Evolutionary conservation across 2,888 invertebrate species (phyloP).

Genomic region (Brachyopa scutellaris): DNA sequence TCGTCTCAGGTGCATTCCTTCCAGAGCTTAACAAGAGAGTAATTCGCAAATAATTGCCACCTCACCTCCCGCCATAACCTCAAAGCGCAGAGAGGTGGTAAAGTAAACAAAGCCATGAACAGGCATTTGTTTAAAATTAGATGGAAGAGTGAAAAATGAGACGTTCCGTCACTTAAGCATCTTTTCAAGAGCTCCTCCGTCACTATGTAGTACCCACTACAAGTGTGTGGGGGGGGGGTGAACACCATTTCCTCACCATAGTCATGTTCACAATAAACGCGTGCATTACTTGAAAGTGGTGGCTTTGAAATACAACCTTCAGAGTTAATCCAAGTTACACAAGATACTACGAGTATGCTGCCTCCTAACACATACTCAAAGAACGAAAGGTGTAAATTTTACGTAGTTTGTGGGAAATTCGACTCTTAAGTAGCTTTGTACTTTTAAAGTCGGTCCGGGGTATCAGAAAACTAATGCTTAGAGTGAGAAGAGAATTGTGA

Average conservation of each 20-base stretch:
- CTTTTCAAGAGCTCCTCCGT: constrained; percentile 42
- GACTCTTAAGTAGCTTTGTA: too few relatives aligned
- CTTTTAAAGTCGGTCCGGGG: too few relatives aligned
- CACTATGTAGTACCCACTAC: too few relatives aligned
- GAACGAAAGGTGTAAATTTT: constrained; percentile 39
- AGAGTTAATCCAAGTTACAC: constrained; percentile 63
- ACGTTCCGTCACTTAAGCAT: constrained; percentile 68
- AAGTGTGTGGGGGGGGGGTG: neutral
- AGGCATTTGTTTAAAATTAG: constrained; percentile 46
- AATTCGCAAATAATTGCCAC: constrained; percentile 45
- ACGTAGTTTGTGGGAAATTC: constrained; percentile 9
- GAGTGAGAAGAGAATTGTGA: too few relatives aligned
- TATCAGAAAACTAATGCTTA: too few relatives aligned
- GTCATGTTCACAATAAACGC: constrained; percentile 60
- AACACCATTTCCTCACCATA: neutral
- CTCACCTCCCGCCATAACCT: neutral
- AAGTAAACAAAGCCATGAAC: constrained; percentile 21
- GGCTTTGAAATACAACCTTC: constrained; percentile 66
- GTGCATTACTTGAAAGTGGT: constrained; percentile 54
- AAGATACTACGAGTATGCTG: too few relatives aligned
- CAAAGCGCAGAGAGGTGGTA: neutral
- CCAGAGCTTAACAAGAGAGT: constrained; percentile 23
- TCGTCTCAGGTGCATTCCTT: constrained; percentile 62
- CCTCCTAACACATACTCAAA: constrained; percentile 26
- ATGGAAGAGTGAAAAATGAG: constrained; percentile 66